A percentile compares a stretch with the other conserved stretches of the same genome.
These are phyloP conservation scores for Canis aureus DNA, from an alignment of 2,113 vertebrate species.

Conservation along the genomic window DNA sequence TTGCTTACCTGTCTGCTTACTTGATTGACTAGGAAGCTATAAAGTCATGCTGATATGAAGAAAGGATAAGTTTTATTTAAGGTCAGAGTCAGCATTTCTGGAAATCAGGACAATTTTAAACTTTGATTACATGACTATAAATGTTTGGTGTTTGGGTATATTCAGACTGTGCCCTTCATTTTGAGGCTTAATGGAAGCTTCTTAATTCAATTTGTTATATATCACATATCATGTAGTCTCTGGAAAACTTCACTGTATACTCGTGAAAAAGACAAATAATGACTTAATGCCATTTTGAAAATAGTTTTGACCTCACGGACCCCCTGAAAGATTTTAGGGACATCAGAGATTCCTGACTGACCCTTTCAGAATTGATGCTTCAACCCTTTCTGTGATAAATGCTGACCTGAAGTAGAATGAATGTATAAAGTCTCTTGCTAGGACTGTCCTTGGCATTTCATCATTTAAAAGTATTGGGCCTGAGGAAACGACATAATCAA, in stretches of 20 bases:
- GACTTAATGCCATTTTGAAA: neutral
- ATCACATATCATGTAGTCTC: neutral
- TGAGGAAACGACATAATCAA: neutral
- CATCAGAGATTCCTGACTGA: neutral
- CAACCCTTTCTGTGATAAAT: neutral
- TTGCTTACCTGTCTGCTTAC: neutral
- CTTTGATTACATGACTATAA: neutral
- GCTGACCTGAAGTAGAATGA: neutral
- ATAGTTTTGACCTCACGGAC: neutral
- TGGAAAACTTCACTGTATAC: neutral
- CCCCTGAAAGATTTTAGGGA: neutral
- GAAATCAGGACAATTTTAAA: neutral
- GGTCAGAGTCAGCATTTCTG: neutral
- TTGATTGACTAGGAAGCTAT: neutral
- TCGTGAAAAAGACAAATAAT: slow-evolving; percentile 34
- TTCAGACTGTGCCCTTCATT: neutral
- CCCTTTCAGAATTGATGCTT: neutral
- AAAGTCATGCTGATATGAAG: neutral
- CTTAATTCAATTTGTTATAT: neutral
- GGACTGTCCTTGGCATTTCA: neutral
- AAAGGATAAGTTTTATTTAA: neutral
- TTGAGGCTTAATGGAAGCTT: neutral
- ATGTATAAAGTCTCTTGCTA: neutral
- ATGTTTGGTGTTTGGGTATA: neutral
- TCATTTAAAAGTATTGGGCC: neutral